Base-by-base conservation (phyloP, 2,113 vertebrate species). In the Sorex fumeus region DNA sequence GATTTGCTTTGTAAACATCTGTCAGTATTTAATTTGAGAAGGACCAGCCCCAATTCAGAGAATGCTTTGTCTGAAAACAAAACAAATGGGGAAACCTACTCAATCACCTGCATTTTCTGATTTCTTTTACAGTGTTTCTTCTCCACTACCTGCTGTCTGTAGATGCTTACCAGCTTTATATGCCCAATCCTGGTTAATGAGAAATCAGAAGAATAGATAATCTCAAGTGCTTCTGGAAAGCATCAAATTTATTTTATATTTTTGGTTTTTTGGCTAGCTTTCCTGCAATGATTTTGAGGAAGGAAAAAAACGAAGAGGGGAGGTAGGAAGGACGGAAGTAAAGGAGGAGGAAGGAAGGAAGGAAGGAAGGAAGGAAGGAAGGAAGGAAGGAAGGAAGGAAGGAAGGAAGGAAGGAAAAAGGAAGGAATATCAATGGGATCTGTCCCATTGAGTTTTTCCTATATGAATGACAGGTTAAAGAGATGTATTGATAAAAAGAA, bases 11-110 rank as follows among this genome's bases (percentile, higher is more conserved):
- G 36, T 43, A 86, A 95, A 84, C 45, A 92, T 91, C 88, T 89
- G 67, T 34, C 53, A 94, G 15, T 74, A 84, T 78, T 96, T 88
- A 88, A 60, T 92, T 81, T 94, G 77, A 34, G 88, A 88, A 77
- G 30, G 18, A 34, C 62, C 53, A 91, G 64, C 25, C 64, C 64
- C 64, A 66, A 66, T 92, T 88, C 45, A 72, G 50, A 77, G 91
- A 50, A 13, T 78, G 60, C 45, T 83, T 62, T 85, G 30, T 89
- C 57, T 34, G 66, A 45, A 94, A 84, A 13, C 45, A 50, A 34
- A 67, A 18, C 28, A 82, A 82, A 43, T 0, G 34, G 5, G 23
- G 0, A 62, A 23, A 16, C 6, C 11, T 1, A 12, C 32, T 76
- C 4, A 0, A 53, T 43, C 13, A 40, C 16, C 11, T 7, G 6